These are phyloP conservation scores for Zapornia atra DNA, from an alignment of 2,113 vertebrate species.

Conservation along the genomic window DNA sequence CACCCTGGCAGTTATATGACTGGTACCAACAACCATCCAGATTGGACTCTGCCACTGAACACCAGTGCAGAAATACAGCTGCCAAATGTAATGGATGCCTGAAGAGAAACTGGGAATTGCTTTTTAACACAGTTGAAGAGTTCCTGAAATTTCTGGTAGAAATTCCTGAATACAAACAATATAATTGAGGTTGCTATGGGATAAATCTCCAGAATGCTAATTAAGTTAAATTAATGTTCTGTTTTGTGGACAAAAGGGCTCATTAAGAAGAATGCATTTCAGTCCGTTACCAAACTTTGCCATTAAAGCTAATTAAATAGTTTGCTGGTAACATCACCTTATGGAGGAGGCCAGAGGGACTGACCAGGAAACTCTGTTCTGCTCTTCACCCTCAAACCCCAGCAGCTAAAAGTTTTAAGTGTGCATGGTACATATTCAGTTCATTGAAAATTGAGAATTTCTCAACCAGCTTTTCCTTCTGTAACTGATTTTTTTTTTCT, in stretches of 20 bases:
- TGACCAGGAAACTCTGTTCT: neutral
- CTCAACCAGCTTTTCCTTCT: neutral
- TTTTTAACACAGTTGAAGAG: neutral
- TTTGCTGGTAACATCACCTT: neutral
- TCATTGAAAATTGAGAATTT: neutral
- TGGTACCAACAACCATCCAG: neutral
- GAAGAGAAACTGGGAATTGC: neutral
- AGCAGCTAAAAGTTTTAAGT: neutral
- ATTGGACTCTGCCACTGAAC: neutral
- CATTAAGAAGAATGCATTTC: slow-evolving; percentile 21
- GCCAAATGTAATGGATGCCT: neutral
- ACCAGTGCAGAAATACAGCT: neutral
- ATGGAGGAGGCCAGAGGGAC: neutral
- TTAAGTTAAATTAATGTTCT: slow-evolving; percentile 3
- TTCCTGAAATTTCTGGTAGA: slow-evolving; percentile 34
- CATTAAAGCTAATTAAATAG: slow-evolving; percentile 22
- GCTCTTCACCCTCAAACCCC: neutral
- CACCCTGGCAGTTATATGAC: neutral
- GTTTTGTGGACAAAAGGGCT: neutral
- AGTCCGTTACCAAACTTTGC: neutral
- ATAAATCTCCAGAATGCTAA: slow-evolving; percentile 26
- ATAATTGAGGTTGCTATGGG: neutral
- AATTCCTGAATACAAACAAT: neutral
- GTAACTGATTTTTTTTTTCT: neutral
- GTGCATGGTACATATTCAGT: neutral